Conservation (phyloP, 2,797 vertebrate species). For the Sphaeramia orbicularis region DNA sequence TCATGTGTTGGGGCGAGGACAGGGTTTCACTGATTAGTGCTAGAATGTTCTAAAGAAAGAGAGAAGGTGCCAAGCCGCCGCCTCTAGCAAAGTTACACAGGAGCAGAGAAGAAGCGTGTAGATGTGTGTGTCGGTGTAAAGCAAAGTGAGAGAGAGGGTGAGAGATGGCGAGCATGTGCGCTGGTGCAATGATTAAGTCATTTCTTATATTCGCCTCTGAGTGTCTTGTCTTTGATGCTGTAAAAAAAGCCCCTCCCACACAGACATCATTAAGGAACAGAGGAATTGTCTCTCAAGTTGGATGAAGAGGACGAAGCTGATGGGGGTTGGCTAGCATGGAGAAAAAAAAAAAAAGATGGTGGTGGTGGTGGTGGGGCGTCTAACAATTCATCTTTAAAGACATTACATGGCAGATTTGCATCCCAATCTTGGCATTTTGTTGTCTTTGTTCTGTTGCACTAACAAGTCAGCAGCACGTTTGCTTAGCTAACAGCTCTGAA, state of each 20-base stretch:
- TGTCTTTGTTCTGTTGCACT: constrained; percentile 44
- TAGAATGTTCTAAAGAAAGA: constrained; percentile 71
- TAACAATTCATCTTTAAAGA: constrained; percentile 61
- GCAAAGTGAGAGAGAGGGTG: constrained; percentile 6
- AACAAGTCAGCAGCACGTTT: constrained; percentile 23
- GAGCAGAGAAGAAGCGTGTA: constrained; percentile 45
- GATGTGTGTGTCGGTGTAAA: constrained; percentile 41
- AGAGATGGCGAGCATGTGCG: constrained; percentile 42
- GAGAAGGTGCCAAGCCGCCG: constrained; percentile 66
- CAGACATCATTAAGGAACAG: constrained; percentile 78
- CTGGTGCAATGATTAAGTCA: constrained; percentile 78
- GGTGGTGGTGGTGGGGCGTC: constrained; percentile 1
- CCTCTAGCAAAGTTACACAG: constrained; percentile 73
- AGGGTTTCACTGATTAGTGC: constrained; percentile 78
- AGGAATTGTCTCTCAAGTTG: constrained; percentile 71
- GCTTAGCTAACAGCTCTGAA: constrained; percentile 37
- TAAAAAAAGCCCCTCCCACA: constrained; percentile 67
- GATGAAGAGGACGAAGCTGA: constrained; percentile 46
- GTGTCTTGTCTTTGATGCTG: constrained; percentile 74
- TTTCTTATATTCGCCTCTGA: constrained; percentile 71
- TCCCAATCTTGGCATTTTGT: constrained; percentile 43
- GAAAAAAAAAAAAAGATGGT: not conserved
- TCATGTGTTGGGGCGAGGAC: constrained; percentile 59
- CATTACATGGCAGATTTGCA: constrained; percentile 64
- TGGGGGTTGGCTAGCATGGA: not conserved